Evolutionary conservation across 1,140 invertebrate genomes (phyloP).

Genomic region (Ctenoplectra terminalis): DNA sequence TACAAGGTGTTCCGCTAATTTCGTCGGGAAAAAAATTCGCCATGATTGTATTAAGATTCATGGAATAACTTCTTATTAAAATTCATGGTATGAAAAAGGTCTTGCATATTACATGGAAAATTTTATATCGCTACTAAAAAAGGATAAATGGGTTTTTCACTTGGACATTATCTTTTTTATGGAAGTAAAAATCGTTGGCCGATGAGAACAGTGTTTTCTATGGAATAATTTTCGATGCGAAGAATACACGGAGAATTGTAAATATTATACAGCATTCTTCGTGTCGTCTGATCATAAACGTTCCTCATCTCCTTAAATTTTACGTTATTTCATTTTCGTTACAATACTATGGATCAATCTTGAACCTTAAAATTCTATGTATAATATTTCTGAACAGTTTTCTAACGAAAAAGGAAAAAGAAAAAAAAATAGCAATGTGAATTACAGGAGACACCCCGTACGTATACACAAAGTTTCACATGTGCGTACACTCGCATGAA

Average conservation of each 20-base stretch:
- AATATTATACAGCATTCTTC: no score
- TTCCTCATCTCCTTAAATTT: no score
- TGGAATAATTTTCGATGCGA: no score
- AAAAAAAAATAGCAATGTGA: no score
- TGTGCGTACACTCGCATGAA: constrained; percentile 3
- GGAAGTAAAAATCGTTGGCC: background rate
- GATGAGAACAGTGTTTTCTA: no score
- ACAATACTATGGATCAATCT: no score
- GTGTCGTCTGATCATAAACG: no score
- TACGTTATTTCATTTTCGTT: no score
- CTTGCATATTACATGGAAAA: constrained; percentile 33
- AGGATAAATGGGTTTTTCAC: background rate
- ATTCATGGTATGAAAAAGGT: constrained; percentile 13
- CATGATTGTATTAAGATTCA: constrained; percentile 17
- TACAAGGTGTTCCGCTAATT: constrained; percentile 29
- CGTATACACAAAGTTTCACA: background rate
- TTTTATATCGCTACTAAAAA: background rate
- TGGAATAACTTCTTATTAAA: constrained; percentile 11
- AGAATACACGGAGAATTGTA: no score
- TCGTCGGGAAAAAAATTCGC: background rate
- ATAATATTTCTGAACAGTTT: no score
- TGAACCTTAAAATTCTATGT: no score
- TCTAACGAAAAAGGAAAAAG: no score
- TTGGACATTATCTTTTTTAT: background rate
- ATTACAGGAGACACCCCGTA: constrained; percentile 3